Percentiles rank a stretch among this genome's conserved stretches.
These are phyloP conservation scores for Heterodera filipjevi DNA, from an alignment of 2,888 invertebrate species.

Conservation along the genomic window DNA sequence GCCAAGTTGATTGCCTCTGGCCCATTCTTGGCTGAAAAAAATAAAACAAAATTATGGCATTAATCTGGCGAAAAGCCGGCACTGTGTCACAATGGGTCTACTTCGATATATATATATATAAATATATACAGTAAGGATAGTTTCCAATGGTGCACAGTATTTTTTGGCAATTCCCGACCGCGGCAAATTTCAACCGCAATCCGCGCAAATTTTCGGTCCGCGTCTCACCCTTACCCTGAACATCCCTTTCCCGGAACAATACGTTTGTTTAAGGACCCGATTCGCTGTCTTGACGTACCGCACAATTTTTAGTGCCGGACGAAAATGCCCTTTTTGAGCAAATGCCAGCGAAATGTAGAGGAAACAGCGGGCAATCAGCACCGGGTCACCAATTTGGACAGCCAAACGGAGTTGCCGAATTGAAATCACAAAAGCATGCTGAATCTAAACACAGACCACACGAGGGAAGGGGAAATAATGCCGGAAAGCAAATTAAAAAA, in stretches of 20 bases:
- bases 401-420: slow-evolving; percentile 80
- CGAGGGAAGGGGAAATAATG: neutral
- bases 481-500: slow-evolving; percentile 38
- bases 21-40: slow-evolving; percentile 25
- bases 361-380: slow-evolving; percentile 79
- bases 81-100: too few species aligned
- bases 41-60: too few species aligned
- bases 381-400: slow-evolving; percentile 76
- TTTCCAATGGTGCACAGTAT: too few species aligned
- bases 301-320: slow-evolving; percentile 29
- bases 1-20: slow-evolving; percentile 11
- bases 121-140: too few species aligned
- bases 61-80: too few species aligned
- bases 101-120: too few species aligned
- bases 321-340: slow-evolving; percentile 78
- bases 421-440: slow-evolving; percentile 76
- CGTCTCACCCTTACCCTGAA: too few species aligned
- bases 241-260: neutral
- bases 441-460: slow-evolving; percentile 73
- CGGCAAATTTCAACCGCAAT: too few species aligned
- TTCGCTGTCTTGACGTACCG: slow-evolving; percentile 15
- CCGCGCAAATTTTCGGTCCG: too few species aligned
- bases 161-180: too few species aligned
- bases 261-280: neutral
- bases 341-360: slow-evolving; percentile 84